A percentile compares a stretch with the other conserved stretches of the same genome.
Evolutionary conservation across 2,888 invertebrate genomes (phyloP).

Genomic region (Aporophyla lueneburgensis): DNA sequence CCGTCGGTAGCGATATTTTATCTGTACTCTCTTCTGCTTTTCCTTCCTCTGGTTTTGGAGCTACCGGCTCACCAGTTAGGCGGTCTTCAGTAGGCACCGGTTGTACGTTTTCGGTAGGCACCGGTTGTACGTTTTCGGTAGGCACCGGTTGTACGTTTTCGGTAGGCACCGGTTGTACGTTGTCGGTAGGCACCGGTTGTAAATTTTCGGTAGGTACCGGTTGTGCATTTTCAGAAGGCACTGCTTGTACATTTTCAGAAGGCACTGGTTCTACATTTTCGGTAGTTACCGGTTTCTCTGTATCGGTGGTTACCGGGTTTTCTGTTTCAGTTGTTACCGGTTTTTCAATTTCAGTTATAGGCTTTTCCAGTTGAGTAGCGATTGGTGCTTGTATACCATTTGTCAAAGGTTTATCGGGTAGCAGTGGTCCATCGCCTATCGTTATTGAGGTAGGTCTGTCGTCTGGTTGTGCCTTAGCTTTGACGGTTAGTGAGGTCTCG

Average conservation of each 20-base stretch:
- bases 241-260: slow-evolving; percentile 50
- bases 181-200: slow-evolving; percentile 24
- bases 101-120: slow-evolving; percentile 33
- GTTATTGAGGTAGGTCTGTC: slow-evolving; percentile 52
- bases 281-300: slow-evolving; percentile 27
- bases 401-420: slow-evolving; percentile 39
- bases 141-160: slow-evolving; percentile 31
- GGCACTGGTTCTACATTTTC: slow-evolving; percentile 33
- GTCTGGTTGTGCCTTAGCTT: slow-evolving; percentile 63
- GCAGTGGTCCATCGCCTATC: slow-evolving; percentile 40
- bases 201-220: slow-evolving; percentile 21
- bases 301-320: slow-evolving; percentile 27
- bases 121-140: slow-evolving; percentile 37
- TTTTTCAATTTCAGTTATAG: slow-evolving; percentile 33
- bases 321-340: slow-evolving; percentile 32
- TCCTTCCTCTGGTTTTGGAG: slow-evolving; percentile 58
- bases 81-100: slow-evolving; percentile 45
- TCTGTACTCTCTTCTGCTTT: slow-evolving; percentile 55
- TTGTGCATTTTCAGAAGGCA: slow-evolving; percentile 36
- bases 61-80: slow-evolving; percentile 63
- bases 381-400: slow-evolving; percentile 41
- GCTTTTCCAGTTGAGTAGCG: slow-evolving; percentile 23
- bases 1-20: slow-evolving; percentile 50
- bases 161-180: slow-evolving; percentile 21
- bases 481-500: slow-evolving; percentile 69